A percentile compares a stretch with the other conserved stretches of the same genome.
These are phyloP conservation scores for Papilio elwesi DNA, from an alignment of 2,888 invertebrate species.

Conservation along the genomic window DNA sequence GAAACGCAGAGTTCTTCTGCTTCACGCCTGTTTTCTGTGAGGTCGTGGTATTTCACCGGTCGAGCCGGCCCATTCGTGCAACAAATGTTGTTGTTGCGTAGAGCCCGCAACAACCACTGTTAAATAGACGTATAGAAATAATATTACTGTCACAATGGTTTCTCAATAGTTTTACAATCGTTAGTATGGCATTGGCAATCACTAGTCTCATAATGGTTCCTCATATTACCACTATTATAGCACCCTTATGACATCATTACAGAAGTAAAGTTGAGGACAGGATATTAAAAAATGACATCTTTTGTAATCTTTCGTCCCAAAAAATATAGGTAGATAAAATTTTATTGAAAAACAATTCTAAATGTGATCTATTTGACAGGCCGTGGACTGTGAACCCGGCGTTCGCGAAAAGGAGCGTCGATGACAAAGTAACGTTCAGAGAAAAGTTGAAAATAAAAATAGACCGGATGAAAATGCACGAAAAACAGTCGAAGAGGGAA, in stretches of 20 bases:
- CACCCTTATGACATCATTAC: not conserved
- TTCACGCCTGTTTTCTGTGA: too few relatives aligned
- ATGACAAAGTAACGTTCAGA: slow-evolving; percentile 58
- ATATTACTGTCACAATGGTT: too few relatives aligned
- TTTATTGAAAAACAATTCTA: slow-evolving; percentile 34
- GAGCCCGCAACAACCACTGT: too few relatives aligned
- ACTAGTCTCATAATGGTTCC: too few relatives aligned
- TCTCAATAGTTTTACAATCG: too few relatives aligned
- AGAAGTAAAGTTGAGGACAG: not conserved
- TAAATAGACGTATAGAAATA: too few relatives aligned
- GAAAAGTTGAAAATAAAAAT: slow-evolving; percentile 70
- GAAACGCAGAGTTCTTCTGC: too few relatives aligned
- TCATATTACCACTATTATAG: too few relatives aligned
- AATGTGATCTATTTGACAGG: slow-evolving; percentile 50
- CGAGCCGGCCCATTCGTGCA: too few relatives aligned
- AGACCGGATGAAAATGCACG: slow-evolving; percentile 69
- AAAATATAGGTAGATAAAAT: slow-evolving; percentile 29
- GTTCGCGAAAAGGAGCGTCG: slow-evolving; percentile 70
- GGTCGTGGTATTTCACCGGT: too few relatives aligned
- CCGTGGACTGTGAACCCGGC: slow-evolving; percentile 65
- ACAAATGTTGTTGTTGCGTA: too few relatives aligned
- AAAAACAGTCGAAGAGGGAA: slow-evolving; percentile 57
- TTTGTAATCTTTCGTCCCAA: slow-evolving; percentile 6
- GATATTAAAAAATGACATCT: slow-evolving; percentile 12
- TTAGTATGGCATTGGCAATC: too few relatives aligned